Percentiles rank a stretch among this genome's conserved stretches.
These are phyloP conservation scores for Poeciliopsis retropinna DNA, from an alignment of 2,113 vertebrate genomes.

Conservation along the genomic window DNA sequence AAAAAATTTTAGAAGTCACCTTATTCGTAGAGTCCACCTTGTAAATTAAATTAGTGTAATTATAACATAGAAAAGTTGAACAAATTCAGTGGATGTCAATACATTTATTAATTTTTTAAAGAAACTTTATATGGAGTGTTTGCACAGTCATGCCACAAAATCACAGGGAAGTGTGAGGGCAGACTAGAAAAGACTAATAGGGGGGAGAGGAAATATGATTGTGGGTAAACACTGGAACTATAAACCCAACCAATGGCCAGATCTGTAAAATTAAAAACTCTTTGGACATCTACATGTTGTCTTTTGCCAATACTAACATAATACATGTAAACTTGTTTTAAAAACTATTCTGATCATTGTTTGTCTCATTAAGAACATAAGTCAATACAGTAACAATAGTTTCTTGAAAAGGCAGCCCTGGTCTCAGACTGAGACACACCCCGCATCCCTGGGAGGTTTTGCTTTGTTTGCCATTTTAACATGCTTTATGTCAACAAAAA, in stretches of 20 bases:
- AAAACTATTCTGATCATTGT: background rate
- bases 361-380: background rate
- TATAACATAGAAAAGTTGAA: too few relatives aligned
- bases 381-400: background rate
- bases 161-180: constrained; percentile 3
- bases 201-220: background rate
- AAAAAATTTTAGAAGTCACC: background rate
- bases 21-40: background rate
- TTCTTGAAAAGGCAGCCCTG: background rate
- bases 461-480: background rate
- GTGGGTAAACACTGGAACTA: constrained; percentile 11
- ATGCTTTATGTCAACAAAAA: constrained; percentile 4
- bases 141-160: background rate
- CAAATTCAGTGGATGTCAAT: too few relatives aligned
- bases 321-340: background rate
- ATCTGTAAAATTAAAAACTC: constrained; percentile 37
- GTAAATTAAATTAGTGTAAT: too few relatives aligned
- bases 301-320: background rate
- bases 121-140: background rate
- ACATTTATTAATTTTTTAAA: background rate
- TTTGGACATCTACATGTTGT: background rate
- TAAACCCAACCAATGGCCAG: constrained; percentile 42
- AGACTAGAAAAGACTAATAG: background rate
- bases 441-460: constrained; percentile 19
- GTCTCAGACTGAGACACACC: constrained; percentile 44